A percentile compares a stretch with the other conserved stretches of the same genome.
phyloP scores from a whole-genome alignment of 2,888 invertebrate genomes.

The Biston stratarius region DNA sequence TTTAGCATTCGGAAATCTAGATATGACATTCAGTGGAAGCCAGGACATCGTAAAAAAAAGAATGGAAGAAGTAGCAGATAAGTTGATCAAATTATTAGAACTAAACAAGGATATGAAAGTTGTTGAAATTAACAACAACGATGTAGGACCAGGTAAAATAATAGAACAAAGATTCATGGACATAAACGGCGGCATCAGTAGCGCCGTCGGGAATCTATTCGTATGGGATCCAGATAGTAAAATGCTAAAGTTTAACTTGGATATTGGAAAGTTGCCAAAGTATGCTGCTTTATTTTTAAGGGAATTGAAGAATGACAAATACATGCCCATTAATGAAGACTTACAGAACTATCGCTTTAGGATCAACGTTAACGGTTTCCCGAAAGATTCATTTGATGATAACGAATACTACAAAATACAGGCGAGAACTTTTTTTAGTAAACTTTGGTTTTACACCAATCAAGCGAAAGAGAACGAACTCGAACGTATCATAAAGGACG shows the following conservation, averaged over 20 bases:
- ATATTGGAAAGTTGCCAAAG: neutral
- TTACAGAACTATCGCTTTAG: no score
- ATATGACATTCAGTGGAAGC: neutral
- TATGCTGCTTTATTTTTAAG: neutral
- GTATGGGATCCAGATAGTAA: neutral
- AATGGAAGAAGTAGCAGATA: neutral
- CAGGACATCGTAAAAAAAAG: neutral
- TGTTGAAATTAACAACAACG: neutral
- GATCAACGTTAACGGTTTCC: neutral
- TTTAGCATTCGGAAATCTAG: neutral
- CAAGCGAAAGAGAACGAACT: neutral
- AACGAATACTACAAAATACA: neutral
- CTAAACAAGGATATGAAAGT: neutral
- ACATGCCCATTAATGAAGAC: neutral
- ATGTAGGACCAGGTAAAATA: neutral
- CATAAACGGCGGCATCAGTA: neutral
- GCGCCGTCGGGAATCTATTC: neutral
- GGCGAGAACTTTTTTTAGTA: neutral
- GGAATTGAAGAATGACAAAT: neutral
- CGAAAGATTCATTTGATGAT: neutral
- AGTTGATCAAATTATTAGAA: neutral
- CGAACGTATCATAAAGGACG: neutral
- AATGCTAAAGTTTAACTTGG: constrained; percentile 2
- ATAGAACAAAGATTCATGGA: neutral
- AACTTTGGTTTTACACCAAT: neutral